Conservation (phyloP, 1,140 invertebrate genomes). For the Euwallacea similis region DNA sequence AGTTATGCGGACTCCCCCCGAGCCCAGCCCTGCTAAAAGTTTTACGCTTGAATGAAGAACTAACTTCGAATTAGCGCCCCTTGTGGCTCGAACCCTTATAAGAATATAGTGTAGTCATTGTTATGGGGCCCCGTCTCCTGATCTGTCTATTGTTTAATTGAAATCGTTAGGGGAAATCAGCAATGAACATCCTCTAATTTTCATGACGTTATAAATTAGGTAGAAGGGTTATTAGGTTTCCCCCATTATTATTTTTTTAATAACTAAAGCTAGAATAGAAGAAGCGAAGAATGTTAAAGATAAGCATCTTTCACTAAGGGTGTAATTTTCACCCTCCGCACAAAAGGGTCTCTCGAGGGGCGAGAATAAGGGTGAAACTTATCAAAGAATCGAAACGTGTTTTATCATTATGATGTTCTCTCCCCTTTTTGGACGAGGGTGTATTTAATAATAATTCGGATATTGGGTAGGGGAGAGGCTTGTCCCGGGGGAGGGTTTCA, state of each 20-base stretch:
- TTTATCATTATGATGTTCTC: conserved; percentile 26
- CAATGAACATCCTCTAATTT: conserved; percentile 5
- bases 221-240: conserved; percentile 8
- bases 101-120: conserved; percentile 19
- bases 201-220: conserved; percentile 13
- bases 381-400: conserved; percentile 28
- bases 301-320: conserved; percentile 9
- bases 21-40: background rate
- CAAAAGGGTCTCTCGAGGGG: conserved; percentile 5
- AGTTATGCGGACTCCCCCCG: background rate
- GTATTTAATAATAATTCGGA: conserved; percentile 4
- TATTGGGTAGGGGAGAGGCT: background rate
- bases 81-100: conserved; percentile 12
- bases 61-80: conserved; percentile 18
- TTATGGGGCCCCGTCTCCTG: background rate
- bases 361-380: conserved; percentile 17
- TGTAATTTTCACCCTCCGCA: conserved; percentile 23
- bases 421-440: background rate
- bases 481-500: background rate
- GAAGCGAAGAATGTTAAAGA: conserved; percentile 6
- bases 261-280: conserved; percentile 1
- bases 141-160: conserved; percentile 22
- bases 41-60: conserved; percentile 9
- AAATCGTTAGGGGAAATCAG: conserved; percentile 20
- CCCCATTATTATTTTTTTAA: conserved; percentile 24